Evolutionary conservation across 2,113 vertebrate genomes (phyloP).

Genomic region (Mesocricetus auratus): DNA sequence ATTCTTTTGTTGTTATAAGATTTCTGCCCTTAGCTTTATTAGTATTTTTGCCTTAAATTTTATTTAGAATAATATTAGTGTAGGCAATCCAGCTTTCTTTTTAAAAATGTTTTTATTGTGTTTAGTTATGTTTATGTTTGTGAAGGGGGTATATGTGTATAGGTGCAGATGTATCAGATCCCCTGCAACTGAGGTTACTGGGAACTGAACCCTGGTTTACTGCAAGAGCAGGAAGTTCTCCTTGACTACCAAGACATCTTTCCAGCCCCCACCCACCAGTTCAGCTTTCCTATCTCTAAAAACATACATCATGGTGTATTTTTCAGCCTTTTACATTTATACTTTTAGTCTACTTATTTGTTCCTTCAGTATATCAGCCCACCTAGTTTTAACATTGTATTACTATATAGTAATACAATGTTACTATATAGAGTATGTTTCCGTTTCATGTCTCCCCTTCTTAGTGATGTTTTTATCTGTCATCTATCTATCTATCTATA

Average conservation of each 20-base stretch:
- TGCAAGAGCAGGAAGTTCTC: background rate
- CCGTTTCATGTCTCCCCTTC: background rate
- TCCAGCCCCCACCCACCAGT: background rate
- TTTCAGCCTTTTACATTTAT: background rate
- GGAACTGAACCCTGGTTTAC: background rate
- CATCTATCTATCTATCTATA: background rate
- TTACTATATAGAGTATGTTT: no score
- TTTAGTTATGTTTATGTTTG: background rate
- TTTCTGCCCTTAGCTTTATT: background rate
- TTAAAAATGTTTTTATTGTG: background rate
- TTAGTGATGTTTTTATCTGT: background rate
- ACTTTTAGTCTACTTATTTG: background rate
- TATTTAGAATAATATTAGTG: constrained; percentile 7
- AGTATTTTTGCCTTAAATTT: background rate
- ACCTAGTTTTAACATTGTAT: background rate
- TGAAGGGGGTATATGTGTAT: background rate
- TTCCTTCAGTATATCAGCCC: background rate
- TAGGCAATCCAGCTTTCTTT: background rate
- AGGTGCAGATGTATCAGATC: background rate
- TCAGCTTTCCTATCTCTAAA: background rate
- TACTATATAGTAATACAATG: no score
- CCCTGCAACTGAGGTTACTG: background rate
- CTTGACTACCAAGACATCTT: background rate
- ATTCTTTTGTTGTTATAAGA: background rate
- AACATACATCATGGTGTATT: background rate